These are phyloP conservation scores for Pomacea maculata DNA, from an alignment of 1,140 invertebrate species.

Conservation along the genomic window DNA sequence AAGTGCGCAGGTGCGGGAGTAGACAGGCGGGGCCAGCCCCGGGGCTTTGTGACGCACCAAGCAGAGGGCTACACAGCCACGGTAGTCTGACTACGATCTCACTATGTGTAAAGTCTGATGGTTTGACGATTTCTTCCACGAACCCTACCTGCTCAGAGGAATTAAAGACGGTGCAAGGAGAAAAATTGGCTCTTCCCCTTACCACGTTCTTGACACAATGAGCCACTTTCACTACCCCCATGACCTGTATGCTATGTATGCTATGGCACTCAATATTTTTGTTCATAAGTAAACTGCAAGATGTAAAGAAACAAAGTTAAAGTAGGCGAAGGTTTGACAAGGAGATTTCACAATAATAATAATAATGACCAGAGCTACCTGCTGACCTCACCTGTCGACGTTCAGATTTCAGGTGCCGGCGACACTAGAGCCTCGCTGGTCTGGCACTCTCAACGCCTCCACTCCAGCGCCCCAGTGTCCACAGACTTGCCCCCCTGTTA, in stretches of 20 bases:
- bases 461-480: constrained; percentile 10
- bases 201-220: background rate
- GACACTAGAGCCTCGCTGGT: background rate
- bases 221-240: background rate
- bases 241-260: background rate
- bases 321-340: background rate
- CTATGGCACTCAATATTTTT: background rate
- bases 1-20: no score
- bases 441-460: constrained; percentile 1
- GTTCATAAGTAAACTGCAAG: background rate
- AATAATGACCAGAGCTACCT: background rate
- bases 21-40: no score
- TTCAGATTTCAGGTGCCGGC: constrained; percentile 14
- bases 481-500: constrained; percentile 6
- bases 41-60: no score
- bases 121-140: no score
- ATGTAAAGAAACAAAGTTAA: background rate
- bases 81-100: no score
- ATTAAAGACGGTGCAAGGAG: no score
- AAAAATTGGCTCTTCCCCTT: no score
- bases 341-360: background rate
- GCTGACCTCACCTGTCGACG: background rate
- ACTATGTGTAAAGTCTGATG: no score
- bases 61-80: no score
- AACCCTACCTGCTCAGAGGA: no score